phyloP scores from a whole-genome alignment of 2,113 vertebrate genomes.

The Phycodurus eques region DNA sequence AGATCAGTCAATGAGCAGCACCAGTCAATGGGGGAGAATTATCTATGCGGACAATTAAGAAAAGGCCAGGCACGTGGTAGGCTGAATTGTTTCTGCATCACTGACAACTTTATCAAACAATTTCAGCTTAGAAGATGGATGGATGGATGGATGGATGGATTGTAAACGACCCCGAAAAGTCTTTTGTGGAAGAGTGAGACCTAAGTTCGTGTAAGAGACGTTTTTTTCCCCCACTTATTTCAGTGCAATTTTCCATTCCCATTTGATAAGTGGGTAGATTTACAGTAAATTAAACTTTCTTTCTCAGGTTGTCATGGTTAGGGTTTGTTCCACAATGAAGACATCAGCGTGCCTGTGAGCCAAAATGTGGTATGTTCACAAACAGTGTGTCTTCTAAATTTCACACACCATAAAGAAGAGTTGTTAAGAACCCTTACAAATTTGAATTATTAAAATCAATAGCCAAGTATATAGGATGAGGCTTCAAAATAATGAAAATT shows the following conservation, averaged over 20 bases:
- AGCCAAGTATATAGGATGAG: no score
- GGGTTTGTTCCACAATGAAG: background rate
- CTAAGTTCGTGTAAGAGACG: background rate
- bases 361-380: no score
- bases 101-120: background rate
- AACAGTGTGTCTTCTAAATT: no score
- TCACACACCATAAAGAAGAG: no score
- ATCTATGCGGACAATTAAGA: slow-evolving; percentile 22
- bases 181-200: slow-evolving; percentile 2
- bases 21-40: slow-evolving; percentile 24
- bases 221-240: no score
- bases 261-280: no score
- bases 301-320: background rate
- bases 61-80: slow-evolving; percentile 11
- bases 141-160: background rate
- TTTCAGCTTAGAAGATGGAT: slow-evolving; percentile 3
- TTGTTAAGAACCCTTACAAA: no score
- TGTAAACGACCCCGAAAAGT: slow-evolving; percentile 3
- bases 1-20: slow-evolving; percentile 49
- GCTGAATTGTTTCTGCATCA: slow-evolving; percentile 17
- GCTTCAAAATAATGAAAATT: no score
- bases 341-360: background rate
- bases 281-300: background rate
- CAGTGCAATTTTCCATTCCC: background rate
- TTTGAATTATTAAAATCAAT: no score